Conservation (phyloP, 1,140 invertebrate species). For the Ephestia elutella region DNA sequence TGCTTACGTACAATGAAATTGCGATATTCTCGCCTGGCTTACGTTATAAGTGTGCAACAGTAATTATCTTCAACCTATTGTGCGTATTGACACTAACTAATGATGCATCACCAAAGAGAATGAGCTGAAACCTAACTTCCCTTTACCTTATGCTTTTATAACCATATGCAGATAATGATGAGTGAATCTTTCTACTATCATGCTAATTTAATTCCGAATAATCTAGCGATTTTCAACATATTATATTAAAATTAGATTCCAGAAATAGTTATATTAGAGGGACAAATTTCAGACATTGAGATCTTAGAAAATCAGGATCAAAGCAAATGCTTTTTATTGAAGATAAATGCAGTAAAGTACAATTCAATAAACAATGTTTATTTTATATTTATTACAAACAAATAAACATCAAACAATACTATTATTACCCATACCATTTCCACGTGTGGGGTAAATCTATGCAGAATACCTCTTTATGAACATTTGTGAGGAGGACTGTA, state of each 20-base stretch:
- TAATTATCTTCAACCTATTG: constrained; percentile 1
- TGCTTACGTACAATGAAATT: too few species aligned
- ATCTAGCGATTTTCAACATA: too few species aligned
- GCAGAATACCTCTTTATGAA: constrained; percentile 55
- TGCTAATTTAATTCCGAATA: too few species aligned
- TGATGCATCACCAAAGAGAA: background rate
- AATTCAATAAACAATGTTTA: background rate
- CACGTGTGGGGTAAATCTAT: constrained; percentile 57
- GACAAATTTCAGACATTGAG: too few species aligned
- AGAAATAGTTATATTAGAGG: too few species aligned
- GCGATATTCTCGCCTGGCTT: too few species aligned
- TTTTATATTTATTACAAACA: background rate
- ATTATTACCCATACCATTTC: constrained; percentile 21
- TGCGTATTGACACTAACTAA: background rate
- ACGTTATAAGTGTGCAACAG: background rate
- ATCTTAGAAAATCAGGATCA: too few species aligned
- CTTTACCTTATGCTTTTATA: background rate
- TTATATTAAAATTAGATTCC: too few species aligned
- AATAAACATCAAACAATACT: constrained; percentile 9
- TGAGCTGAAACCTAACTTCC: background rate
- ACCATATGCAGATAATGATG: too few species aligned
- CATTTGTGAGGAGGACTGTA: background rate
- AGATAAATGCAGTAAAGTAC: too few species aligned
- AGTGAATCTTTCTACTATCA: too few species aligned
- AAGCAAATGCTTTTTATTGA: too few species aligned